Base-by-base conservation (phyloP, 2,888 invertebrate species). In the Lordiphosa andalusiaca region DNA sequence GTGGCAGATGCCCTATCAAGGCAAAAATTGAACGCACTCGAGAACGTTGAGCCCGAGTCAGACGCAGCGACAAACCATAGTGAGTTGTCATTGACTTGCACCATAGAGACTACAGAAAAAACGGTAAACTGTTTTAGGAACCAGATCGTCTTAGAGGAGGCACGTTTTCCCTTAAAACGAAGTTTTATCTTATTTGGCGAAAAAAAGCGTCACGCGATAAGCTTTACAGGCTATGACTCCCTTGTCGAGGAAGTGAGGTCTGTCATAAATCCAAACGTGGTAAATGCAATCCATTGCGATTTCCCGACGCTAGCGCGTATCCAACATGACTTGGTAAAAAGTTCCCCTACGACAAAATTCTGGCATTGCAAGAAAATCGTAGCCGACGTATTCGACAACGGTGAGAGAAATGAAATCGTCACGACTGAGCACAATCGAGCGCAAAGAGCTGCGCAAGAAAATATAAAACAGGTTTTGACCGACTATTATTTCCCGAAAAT, bases 401-500 rank as follows among this genome's bases (percentile, higher is more conserved):
- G 5, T 3, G 56, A 51, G 10, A 30, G n/a, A 21, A 10, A 12
- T n/a, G 44, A 56, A 40, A 56, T 56, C 2, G 7, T 46, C 2
- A 16, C 16, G 16, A 16, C 16, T 16, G 16, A 16, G 16, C 33
- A 6, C n/a, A 33, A n/a, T 16, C 38, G 65, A 9, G 68, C 67
- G 0, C 58, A 61, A 21, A 57, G 57, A 19, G 57, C 60, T 0
- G 57, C 46, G 0, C 62, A 65, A 10, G 61, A 61, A 10, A 65
- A 61, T 36, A 40, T 58, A 1, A 61, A 68, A 37, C 47, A 60
- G 37, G 42, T 63, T 6, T 10, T 53, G 4, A n/a, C 37, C 0
- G 54, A 65, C 13, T 67, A 70, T 50, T 68, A 49, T 13, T 66
- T 70, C 38, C 60, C 63, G 16, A 62, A 59, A 40, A 59, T 64